Percentiles rank a stretch among this genome's conserved stretches.
phyloP scores from a whole-genome alignment of 2,797 vertebrate species.

The Eremophila alpestris region DNA sequence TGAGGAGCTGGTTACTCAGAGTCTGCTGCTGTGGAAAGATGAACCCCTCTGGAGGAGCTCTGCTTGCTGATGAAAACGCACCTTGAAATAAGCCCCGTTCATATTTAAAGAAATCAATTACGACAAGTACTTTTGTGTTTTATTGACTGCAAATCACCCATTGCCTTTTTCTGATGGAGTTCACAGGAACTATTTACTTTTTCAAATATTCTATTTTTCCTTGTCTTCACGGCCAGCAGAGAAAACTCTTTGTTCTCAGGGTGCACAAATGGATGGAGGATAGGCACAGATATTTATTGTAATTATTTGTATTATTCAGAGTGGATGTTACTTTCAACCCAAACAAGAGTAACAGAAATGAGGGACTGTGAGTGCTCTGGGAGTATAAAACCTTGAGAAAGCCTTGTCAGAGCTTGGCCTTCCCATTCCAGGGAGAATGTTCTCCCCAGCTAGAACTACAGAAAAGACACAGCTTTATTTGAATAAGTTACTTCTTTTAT shows the following conservation, averaged over 20 bases:
- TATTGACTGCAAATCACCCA: background rate
- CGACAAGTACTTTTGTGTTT: background rate
- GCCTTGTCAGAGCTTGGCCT: background rate
- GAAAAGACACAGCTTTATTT: background rate
- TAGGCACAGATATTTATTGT: background rate
- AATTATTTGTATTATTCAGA: background rate
- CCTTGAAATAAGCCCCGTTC: background rate
- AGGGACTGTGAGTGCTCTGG: background rate
- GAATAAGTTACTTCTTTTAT: background rate
- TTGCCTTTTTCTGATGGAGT: background rate
- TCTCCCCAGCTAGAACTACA: background rate
- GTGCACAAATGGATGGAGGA: background rate
- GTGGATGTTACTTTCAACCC: background rate
- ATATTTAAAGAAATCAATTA: background rate
- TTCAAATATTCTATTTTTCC: background rate
- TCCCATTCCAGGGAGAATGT: background rate
- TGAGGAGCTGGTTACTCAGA: background rate
- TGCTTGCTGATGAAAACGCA: background rate
- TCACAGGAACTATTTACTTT: background rate
- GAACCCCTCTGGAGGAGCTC: background rate
- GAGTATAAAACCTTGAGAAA: background rate
- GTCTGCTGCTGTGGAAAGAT: background rate
- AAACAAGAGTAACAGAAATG: background rate
- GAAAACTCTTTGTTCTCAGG: background rate
- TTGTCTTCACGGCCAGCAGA: background rate